Percentiles rank a stretch among this genome's conserved stretches.
These are phyloP conservation scores for Pseudomyrmex dendroicus DNA, from an alignment of 1,140 invertebrate species.

Conservation along the genomic window DNA sequence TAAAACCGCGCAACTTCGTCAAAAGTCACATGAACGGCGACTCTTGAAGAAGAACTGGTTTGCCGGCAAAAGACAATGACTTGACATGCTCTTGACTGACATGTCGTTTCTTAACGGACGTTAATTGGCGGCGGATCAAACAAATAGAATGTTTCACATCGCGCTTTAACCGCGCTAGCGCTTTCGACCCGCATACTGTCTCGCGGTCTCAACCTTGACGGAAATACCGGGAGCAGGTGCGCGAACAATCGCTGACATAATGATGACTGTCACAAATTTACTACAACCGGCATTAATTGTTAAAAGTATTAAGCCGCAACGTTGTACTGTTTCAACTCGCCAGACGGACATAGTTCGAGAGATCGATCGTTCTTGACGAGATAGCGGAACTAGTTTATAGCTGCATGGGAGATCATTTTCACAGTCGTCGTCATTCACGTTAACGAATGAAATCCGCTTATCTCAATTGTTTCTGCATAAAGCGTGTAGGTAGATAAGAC, in stretches of 20 bases:
- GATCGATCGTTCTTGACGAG: not conserved
- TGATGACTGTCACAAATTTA: constrained; percentile 30
- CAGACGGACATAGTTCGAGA: not conserved
- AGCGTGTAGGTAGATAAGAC: not conserved
- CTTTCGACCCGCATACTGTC: constrained; percentile 16
- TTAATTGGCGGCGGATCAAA: constrained; percentile 51
- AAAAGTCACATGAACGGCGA: not conserved
- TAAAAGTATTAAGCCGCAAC: not conserved
- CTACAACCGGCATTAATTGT: constrained; percentile 35
- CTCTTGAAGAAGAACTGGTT: constrained; percentile 17
- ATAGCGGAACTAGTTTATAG: not conserved
- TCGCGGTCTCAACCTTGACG: constrained; percentile 9
- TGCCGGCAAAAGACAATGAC: constrained; percentile 40
- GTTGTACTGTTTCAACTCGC: constrained; percentile 17
- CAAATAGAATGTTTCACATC: constrained; percentile 35
- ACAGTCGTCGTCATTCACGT: not conserved
- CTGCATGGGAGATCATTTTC: not conserved
- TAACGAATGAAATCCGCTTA: not conserved
- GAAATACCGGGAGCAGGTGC: constrained; percentile 15
- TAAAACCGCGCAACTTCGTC: not conserved
- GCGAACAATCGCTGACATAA: not conserved
- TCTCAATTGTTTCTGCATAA: not conserved
- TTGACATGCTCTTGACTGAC: constrained; percentile 13
- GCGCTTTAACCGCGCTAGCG: constrained; percentile 12
- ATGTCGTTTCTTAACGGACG: constrained; percentile 11